A percentile compares a stretch with the other conserved stretches of the same genome.
Evolutionary conservation across 2,888 invertebrate genomes (phyloP).

Genomic region (Mimas tiliae): DNA sequence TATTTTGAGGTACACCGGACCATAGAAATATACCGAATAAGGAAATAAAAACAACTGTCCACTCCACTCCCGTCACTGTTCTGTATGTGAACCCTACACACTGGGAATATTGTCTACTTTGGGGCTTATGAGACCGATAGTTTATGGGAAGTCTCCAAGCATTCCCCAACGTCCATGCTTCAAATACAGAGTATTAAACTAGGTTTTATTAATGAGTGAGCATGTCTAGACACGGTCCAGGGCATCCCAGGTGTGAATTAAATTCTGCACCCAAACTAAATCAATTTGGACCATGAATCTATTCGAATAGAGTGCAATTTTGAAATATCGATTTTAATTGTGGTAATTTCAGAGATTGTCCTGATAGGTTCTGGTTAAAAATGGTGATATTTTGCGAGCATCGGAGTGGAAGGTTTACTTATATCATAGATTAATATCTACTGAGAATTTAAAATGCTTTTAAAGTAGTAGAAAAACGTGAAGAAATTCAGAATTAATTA

Average conservation of each 20-base stretch:
- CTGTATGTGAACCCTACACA: not conserved
- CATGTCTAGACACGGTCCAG: conserved; percentile 64
- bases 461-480: not conserved
- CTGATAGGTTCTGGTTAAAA: conserved; percentile 12
- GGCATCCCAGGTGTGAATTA: conserved; percentile 23
- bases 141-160: conserved; percentile 39
- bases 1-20: too few relatives aligned
- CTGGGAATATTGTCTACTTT: not conserved
- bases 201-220: conserved; percentile 74
- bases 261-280: not conserved
- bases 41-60: not conserved
- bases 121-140: conserved; percentile 2
- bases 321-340: conserved; percentile 5
- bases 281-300: conserved; percentile 3
- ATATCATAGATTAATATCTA: conserved; percentile 11
- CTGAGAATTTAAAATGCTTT: conserved; percentile 5
- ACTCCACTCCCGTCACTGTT: not conserved
- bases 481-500: too few relatives aligned
- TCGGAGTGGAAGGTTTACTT: not conserved
- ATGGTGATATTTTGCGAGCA: conserved; percentile 2
- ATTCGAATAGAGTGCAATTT: conserved; percentile 7
- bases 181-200: conserved; percentile 53
- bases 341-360: conserved; percentile 16
- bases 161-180: conserved; percentile 42
- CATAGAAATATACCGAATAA: too few relatives aligned